Evolutionary conservation across 2,113 vertebrate genomes (phyloP), one percentile per base, ranked within the genome.

Genomic region (Gadus macrocephalus): DNA sequence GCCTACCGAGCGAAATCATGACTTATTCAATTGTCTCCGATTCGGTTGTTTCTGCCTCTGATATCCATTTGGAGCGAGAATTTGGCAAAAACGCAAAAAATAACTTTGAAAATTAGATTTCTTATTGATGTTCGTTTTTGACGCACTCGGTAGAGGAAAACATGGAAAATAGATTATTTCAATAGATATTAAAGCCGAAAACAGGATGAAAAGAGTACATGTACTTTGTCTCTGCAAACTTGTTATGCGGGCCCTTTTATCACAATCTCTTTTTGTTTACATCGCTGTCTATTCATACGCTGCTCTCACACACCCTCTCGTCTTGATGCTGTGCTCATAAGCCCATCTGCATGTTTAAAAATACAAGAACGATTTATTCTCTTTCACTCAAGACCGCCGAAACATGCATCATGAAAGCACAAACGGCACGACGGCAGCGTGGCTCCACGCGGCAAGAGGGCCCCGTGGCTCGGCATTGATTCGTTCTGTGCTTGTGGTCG

Each of bases 81-180:
- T 75, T 65, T 79, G 69, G 71, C 81, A 73, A 83, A 83, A 49
- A 9, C 64, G 72, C 71, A 86, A 85, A 75, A 49, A 53, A 75
- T 73, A 65, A 72, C 60, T 77, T 69, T 68, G 66, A 73, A 19
- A 61, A 55, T 53, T 22, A 20, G 69, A 11, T 56, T 72, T 38
- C 72, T 15, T 71, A 75, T 75, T 65, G 25, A 82, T 64, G 73
- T 69, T 56, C 64, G 28, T 22, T 67, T 63, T 69, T 61, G 56
- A 14, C 68, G 64, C 59, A 38, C 62, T 75, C 2, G 12, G 42
- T 0, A 9, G 12, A 69, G 63, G 53, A 69, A 28, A 62, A 75
- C 70, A 81, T 66, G 73, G 70, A 72, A 79, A 81, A 87, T 66
- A 66, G 72, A 86, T 82, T 72, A 72, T 85, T 85, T 86, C 84